Percentiles rank a stretch among this genome's conserved stretches.
phyloP scores from a whole-genome alignment of 2,888 invertebrate genomes.

The Pinctada fucata region DNA sequence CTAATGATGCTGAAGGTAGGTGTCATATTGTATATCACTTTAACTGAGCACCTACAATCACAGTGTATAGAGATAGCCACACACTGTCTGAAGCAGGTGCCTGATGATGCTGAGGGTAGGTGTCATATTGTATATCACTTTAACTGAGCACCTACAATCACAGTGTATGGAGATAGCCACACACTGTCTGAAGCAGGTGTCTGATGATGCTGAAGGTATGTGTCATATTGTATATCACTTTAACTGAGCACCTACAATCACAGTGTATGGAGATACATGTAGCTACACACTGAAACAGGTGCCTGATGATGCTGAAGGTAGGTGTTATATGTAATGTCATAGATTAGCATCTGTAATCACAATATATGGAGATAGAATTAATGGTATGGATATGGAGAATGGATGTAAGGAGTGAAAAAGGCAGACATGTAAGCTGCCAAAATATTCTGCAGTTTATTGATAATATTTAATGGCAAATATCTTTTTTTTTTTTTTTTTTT shows the following conservation, averaged over 20 bases:
- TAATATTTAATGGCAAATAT: too few species aligned
- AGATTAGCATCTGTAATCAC: constrained; percentile 67
- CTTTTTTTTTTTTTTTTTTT: too few species aligned
- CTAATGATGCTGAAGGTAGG: constrained; percentile 47
- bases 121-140: constrained; percentile 22
- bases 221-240: background rate
- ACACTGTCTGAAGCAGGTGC: constrained; percentile 66
- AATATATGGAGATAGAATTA: constrained; percentile 62
- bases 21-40: background rate
- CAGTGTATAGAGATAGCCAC: constrained; percentile 68
- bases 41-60: constrained; percentile 67
- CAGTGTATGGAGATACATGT: constrained; percentile 62
- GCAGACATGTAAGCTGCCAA: too few species aligned
- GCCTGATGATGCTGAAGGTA: constrained; percentile 67
- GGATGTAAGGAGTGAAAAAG: too few species aligned
- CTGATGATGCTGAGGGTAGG: constrained; percentile 53
- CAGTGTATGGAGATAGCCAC: constrained; percentile 68
- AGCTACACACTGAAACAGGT: constrained; percentile 65
- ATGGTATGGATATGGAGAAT: too few species aligned
- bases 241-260: constrained; percentile 50
- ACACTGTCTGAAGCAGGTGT: constrained; percentile 65
- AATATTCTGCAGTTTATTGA: too few species aligned
- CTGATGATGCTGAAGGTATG: constrained; percentile 66
- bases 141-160: constrained; percentile 61
- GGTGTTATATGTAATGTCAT: constrained; percentile 38